Percentiles rank a stretch among this genome's conserved stretches.
phyloP scores from a whole-genome alignment of 2,797 vertebrate species.

The Phrynocephalus guinanensis region DNA sequence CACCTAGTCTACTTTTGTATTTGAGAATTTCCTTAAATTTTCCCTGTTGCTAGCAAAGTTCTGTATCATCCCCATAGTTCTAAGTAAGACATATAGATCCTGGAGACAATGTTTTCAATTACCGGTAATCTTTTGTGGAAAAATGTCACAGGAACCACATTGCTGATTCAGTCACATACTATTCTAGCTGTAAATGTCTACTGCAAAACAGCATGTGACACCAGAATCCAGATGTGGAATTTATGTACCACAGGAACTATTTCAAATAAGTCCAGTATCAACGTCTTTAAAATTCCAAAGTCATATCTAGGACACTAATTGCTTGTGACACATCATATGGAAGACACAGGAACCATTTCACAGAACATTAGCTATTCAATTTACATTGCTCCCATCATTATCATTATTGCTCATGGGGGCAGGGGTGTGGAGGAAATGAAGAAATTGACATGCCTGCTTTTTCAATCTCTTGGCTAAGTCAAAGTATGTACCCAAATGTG shows the following conservation, averaged over 20 bases:
- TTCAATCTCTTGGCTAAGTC: constrained; percentile 7
- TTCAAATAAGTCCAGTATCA: constrained; percentile 38
- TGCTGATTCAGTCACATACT: constrained; percentile 25
- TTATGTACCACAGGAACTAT: constrained; percentile 31
- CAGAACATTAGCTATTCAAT: background rate
- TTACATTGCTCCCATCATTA: constrained; percentile 2
- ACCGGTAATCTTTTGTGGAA: constrained; percentile 15
- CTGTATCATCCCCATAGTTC: background rate
- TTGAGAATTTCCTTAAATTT: background rate
- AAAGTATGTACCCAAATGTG: constrained; percentile 7
- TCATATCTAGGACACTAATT: constrained; percentile 25
- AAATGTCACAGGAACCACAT: constrained; percentile 6
- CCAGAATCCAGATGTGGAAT: constrained; percentile 34
- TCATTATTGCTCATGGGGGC: background rate
- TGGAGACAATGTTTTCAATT: constrained; percentile 28
- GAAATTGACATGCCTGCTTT: constrained; percentile 15
- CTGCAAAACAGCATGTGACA: constrained; percentile 2
- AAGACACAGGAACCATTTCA: constrained; percentile 10
- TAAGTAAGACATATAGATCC: background rate
- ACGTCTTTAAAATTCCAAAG: constrained; percentile 31
- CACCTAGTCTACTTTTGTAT: no score
- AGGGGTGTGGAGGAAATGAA: background rate
- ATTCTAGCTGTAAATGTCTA: constrained; percentile 31
- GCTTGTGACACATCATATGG: background rate
- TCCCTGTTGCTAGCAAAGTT: background rate